phyloP scores from a whole-genome alignment of 2,797 vertebrate species.

The Sebastes matsubarae region DNA sequence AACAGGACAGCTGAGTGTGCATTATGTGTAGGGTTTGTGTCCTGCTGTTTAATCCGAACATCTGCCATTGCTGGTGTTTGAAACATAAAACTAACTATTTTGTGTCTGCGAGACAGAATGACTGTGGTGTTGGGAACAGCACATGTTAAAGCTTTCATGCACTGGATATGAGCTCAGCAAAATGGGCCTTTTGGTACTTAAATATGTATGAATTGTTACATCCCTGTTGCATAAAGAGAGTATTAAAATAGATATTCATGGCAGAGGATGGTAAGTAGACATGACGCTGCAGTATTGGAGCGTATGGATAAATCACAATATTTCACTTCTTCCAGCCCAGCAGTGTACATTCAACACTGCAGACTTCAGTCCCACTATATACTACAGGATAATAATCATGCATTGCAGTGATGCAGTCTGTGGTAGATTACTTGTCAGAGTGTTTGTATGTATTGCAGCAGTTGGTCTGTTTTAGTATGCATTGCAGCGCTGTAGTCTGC shows the following conservation, averaged over 20 bases:
- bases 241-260: not conserved
- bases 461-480: slow-evolving; percentile 10
- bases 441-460: not conserved
- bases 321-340: not conserved
- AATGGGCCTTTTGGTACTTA: not conserved
- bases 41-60: not conserved
- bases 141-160: not conserved
- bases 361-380: not conserved
- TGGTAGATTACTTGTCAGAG: not conserved
- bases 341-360: not conserved
- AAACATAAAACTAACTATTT: not conserved
- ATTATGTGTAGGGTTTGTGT: not conserved
- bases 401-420: not conserved
- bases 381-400: not conserved
- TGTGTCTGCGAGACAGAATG: not conserved
- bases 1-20: not conserved
- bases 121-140: not conserved
- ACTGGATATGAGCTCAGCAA: not conserved
- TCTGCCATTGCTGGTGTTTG: too few relatives aligned
- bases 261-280: not conserved
- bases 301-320: not conserved
- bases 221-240: not conserved
- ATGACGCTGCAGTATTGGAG: not conserved
- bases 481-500: not conserved
- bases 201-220: not conserved